phyloP scores from a whole-genome alignment of 2,888 invertebrate species.

The Orchestes rusci region DNA sequence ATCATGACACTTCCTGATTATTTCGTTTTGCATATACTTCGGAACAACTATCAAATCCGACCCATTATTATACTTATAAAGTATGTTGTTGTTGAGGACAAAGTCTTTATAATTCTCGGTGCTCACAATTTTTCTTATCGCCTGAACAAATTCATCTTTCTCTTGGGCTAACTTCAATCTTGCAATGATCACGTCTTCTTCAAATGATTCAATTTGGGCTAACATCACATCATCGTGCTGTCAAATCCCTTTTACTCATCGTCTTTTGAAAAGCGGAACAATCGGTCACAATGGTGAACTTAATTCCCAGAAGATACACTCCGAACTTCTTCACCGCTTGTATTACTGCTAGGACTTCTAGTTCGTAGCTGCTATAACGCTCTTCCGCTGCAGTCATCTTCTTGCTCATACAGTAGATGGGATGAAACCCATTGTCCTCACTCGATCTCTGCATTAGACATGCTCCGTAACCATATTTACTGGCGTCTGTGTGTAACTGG shows the following conservation, averaged over 20 bases:
- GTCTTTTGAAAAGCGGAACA: too few species aligned
- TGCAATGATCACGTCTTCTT: conserved; percentile 11
- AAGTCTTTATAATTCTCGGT: conserved; percentile 11
- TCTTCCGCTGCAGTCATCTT: not conserved
- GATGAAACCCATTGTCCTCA: not conserved
- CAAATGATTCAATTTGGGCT: not conserved
- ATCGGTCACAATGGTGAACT: not conserved
- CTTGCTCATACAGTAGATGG: not conserved
- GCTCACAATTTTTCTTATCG: conserved; percentile 26
- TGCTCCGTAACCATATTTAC: too few species aligned
- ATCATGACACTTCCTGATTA: conserved; percentile 18
- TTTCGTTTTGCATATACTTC: not conserved
- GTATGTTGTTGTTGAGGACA: conserved; percentile 19
- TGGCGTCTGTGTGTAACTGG: too few species aligned
- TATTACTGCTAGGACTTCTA: not conserved
- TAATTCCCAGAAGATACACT: not conserved
- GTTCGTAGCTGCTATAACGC: too few species aligned
- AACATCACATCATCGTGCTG: not conserved
- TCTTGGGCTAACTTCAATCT: conserved; percentile 18
- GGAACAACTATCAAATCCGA: conserved; percentile 19
- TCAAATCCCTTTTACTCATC: not conserved
- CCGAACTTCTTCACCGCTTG: not conserved
- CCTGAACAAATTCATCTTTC: conserved; percentile 24
- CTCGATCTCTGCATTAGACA: too few species aligned
- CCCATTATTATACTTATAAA: conserved; percentile 27